Evolutionary conservation across 2,888 invertebrate species (phyloP).

Genomic region (Lobophora halterata): DNA sequence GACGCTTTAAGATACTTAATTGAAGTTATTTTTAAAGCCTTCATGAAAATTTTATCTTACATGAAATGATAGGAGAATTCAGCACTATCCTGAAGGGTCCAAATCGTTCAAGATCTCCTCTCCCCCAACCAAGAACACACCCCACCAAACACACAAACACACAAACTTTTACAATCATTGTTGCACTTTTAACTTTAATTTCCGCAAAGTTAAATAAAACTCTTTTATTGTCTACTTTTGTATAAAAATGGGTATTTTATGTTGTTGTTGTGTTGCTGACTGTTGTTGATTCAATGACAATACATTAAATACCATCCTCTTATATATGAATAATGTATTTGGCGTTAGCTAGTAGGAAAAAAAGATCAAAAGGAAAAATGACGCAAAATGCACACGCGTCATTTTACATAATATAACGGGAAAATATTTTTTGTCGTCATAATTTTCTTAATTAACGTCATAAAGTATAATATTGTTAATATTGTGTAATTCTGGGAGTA

Average conservation of each 20-base stretch:
- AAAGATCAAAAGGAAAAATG: conserved; percentile 1
- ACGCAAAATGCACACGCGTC: background rate
- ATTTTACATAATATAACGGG: conserved; percentile 9
- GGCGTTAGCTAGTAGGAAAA: background rate
- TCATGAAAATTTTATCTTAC: too few species aligned
- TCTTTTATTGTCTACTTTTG: background rate
- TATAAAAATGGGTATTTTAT: background rate
- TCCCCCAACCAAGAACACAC: conserved; percentile 39
- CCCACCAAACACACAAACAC: conserved; percentile 34
- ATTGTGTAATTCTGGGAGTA: conserved; percentile 3
- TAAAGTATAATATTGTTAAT: background rate
- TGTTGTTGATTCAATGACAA: background rate
- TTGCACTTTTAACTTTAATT: conserved; percentile 5
- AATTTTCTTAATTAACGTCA: background rate
- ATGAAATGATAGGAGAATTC: conserved; percentile 58
- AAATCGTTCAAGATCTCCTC: conserved; percentile 61
- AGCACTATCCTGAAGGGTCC: conserved; percentile 62
- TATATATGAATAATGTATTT: conserved; percentile 9
- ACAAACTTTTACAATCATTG: conserved; percentile 27
- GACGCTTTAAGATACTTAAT: too few species aligned
- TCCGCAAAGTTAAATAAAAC: too few species aligned
- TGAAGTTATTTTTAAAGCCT: too few species aligned
- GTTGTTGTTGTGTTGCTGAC: conserved; percentile 3
- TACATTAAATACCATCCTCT: conserved; percentile 6
- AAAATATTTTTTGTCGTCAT: conserved; percentile 6